Evolutionary conservation across 2,888 invertebrate genomes (phyloP), one percentile per base, ranked within the genome.

Genomic region (Amorpha juglandis): DNA sequence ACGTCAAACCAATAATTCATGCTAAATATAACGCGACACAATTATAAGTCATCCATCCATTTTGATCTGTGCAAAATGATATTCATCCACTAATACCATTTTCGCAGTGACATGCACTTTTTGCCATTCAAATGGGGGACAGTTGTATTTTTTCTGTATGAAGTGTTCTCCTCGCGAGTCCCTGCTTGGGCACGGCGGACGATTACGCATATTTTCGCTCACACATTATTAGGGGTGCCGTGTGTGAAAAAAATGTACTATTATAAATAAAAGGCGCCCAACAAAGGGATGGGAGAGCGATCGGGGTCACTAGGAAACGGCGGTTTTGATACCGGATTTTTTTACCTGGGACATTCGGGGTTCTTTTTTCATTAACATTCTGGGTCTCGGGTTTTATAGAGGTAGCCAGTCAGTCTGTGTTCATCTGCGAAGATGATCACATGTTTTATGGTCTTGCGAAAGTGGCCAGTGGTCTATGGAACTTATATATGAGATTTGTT

Each of bases 251-350:
- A 93, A 93, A 89, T 88, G 80, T 90, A 89, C 90, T 90, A 92
- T 92, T 92, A 92, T 92, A 92, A 93, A 93, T 91, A 92, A 91
- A 86, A 90, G 90, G 81, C 87, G 79, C 81, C 76, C 78, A 86
- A 93, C 92, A 93, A 93, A 90, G 88, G 91, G 91, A 92, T 92
- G 91, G 86, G 84, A 90, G 91, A 92, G 84, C 87, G 92, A 93
- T 93, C 92, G 91, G 93, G 93, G 93, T 93, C 93, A 93, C 92
- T 92, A 92, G 92, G 90, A 93, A 93, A 92, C 90, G 89, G 91
- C 89, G 91, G 92, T 93, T 92, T 92, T 92, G 89, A 91, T 92
- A 90, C 89, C 91, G 88, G 87, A 79, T 88, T 93, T 92, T 92
- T 92, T 92, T 93, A 91, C 91, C 93, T 91, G 91, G 80, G 78